Evolutionary conservation across 2,888 invertebrate species (phyloP), one percentile per base, ranked within the genome.

Genomic region (Acleris cristana): DNA sequence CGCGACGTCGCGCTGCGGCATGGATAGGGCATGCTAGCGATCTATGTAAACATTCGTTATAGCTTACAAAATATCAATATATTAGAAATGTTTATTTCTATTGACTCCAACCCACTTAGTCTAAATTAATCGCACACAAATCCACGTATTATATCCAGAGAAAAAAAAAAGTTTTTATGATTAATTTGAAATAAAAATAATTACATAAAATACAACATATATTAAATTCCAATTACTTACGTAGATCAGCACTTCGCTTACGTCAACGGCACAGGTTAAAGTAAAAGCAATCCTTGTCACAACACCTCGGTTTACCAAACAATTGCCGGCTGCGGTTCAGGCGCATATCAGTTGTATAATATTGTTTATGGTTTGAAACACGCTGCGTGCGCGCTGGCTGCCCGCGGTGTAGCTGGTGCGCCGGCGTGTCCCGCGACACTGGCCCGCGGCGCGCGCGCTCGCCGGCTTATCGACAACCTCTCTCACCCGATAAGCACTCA

Each of bases 381-480:
- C 74, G 74, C 72, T 72, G 57, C 69, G 73, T 76, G 73, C 71
- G 74, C 68, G 40, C 3, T 71, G 71, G 68, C 64, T 69, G 56
- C 68, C 60, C 45, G 68, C 64, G 69, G 69, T 70, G 72, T 72
- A 71, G 80, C 74, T 75, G 75, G 73, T 84, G 83, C 84, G 85
- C 78, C 83, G 84, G 83, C 82, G 87, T 79, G 85, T 81, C 72
- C 80, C 84, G 79, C 83, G 79, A 81, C 78, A 88, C 90, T 89
- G 89, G 77, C 75, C 69, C 66, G 72, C 69, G 74, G 84, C 82
- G 82, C 78, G 81, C 79, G 84, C 84, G 81, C 81, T 79, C 79
- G 64, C 71, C 76, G 77, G 76, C 86, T 90, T 90, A 90, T 90
- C 91, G 87, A 81, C 82, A 74, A 82, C 79, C 83, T 86, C 81